Evolutionary conservation across 2,888 invertebrate genomes (phyloP).

Genomic region (Oithona nana): DNA sequence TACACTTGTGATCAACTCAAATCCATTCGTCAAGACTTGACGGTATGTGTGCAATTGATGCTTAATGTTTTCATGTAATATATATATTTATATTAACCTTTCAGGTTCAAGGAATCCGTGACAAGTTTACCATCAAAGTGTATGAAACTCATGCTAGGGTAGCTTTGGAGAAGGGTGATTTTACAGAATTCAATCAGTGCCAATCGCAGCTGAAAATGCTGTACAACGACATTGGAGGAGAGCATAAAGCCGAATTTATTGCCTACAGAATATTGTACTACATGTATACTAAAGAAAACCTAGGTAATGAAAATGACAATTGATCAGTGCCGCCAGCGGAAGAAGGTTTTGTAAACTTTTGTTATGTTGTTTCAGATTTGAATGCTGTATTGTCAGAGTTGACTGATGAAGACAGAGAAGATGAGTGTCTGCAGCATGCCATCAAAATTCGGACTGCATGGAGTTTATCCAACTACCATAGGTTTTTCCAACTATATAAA

Average conservation of each 20-base stretch:
- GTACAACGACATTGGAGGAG: constrained; percentile 46
- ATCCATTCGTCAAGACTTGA: constrained; percentile 94
- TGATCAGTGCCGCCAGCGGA: constrained; percentile 18
- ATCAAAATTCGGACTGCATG: constrained; percentile 76
- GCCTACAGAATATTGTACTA: constrained; percentile 92
- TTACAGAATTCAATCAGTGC: constrained; percentile 98
- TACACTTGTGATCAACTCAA: constrained; percentile 97
- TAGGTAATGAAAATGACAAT: constrained; percentile 42
- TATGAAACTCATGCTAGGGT: constrained; percentile 98
- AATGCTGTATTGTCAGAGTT: constrained; percentile 71
- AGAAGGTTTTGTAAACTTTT: constrained; percentile 1
- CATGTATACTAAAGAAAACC: constrained; percentile 88
- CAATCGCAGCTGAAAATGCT: constrained; percentile 93
- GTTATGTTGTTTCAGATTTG: constrained; percentile 48
- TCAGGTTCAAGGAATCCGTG: constrained; percentile 83
- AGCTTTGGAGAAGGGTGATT: constrained; percentile 91
- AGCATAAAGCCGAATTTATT: constrained; percentile 73
- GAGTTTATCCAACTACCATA: constrained; percentile 71
- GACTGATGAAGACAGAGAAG: constrained; percentile 50
- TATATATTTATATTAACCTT: no score
- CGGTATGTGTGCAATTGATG: constrained; percentile 40
- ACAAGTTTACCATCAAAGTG: constrained; percentile 77
- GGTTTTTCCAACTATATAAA: constrained; percentile 75
- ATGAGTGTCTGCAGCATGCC: constrained; percentile 66
- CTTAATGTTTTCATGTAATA: constrained; percentile 1